Percentiles rank a stretch among this genome's conserved stretches.
Conservation (phyloP, 2,888 invertebrate genomes). For the Drosophila cracens region DNA sequence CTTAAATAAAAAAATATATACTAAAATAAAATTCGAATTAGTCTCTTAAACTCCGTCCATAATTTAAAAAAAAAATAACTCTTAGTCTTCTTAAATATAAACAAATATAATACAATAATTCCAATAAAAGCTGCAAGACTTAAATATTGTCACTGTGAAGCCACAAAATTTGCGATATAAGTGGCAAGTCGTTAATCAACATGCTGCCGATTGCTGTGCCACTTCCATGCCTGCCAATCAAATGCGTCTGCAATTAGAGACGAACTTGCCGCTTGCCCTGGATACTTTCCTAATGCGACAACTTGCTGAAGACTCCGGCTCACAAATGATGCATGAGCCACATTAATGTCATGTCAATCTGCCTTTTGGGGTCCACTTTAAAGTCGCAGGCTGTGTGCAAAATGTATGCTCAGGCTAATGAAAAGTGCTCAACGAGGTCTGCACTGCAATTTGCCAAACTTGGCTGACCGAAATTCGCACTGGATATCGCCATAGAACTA, state of each 20-base stretch:
- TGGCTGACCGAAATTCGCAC: slow-evolving; percentile 3
- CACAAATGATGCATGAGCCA: slow-evolving; percentile 41
- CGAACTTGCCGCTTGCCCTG: not conserved
- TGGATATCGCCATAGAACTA: slow-evolving; percentile 20
- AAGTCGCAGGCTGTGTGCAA: slow-evolving; percentile 23
- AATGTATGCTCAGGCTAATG: slow-evolving; percentile 52
- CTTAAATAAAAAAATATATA: not conserved
- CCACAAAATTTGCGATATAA: slow-evolving; percentile 3
- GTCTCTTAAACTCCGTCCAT: not conserved
- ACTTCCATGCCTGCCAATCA: slow-evolving; percentile 20
- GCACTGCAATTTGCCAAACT: slow-evolving; percentile 23
- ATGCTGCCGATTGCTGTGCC: slow-evolving; percentile 10
- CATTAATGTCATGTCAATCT: slow-evolving; percentile 52
- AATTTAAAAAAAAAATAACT: not conserved
- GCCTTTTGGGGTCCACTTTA: slow-evolving; percentile 17
- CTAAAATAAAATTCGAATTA: not conserved
- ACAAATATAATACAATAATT: not conserved
- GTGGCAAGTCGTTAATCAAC: slow-evolving; percentile 11
- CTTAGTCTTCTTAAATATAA: not conserved
- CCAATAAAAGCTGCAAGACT: not conserved
- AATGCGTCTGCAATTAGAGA: slow-evolving; percentile 24
- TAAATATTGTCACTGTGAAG: not conserved
- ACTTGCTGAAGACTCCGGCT: not conserved
- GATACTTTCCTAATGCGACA: slow-evolving; percentile 1
- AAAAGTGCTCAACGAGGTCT: slow-evolving; percentile 38